These are phyloP conservation scores for Drosophila nigromelanica DNA, from an alignment of 1,140 invertebrate genomes.

Conservation along the genomic window DNA sequence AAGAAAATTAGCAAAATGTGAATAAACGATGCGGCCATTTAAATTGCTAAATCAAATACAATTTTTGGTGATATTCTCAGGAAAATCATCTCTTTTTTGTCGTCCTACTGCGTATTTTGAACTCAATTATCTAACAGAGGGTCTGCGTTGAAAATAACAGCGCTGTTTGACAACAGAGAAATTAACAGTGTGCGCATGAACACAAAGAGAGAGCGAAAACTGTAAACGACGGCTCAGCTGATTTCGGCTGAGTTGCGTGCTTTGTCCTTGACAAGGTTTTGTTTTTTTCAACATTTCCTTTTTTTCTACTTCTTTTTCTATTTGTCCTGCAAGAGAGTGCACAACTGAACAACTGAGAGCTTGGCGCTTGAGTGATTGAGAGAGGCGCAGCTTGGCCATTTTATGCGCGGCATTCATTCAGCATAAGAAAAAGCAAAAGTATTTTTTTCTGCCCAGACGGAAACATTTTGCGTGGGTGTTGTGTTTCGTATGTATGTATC, in stretches of 20 bases:
- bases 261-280: conserved; percentile 83
- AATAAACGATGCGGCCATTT: no score
- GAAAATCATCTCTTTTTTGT: no score
- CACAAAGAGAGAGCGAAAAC: conserved; percentile 33
- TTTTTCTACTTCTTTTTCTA: conserved; percentile 34
- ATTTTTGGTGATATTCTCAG: no score
- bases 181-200: conserved; percentile 60
- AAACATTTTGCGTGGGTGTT: conserved; percentile 49
- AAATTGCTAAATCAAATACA: no score
- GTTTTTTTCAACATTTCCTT: conserved; percentile 57
- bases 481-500: conserved; percentile 10
- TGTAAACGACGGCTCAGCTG: conserved; percentile 67
- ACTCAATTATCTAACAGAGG: conserved; percentile 22
- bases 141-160: conserved; percentile 22
- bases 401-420: conserved; percentile 63
- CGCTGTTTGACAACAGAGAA: conserved; percentile 18
- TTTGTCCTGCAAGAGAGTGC: conserved; percentile 15
- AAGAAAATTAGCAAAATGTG: no score
- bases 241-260: conserved; percentile 67
- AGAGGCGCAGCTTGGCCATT: conserved; percentile 43
- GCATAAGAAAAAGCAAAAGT: conserved; percentile 54
- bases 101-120: no score
- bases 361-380: conserved; percentile 6
- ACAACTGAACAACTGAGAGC: conserved; percentile 9
- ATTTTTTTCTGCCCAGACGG: conserved; percentile 51